A percentile compares a stretch with the other conserved stretches of the same genome.
Conservation (phyloP, 2,113 vertebrate genomes). For the Brevimyrus niger region DNA sequence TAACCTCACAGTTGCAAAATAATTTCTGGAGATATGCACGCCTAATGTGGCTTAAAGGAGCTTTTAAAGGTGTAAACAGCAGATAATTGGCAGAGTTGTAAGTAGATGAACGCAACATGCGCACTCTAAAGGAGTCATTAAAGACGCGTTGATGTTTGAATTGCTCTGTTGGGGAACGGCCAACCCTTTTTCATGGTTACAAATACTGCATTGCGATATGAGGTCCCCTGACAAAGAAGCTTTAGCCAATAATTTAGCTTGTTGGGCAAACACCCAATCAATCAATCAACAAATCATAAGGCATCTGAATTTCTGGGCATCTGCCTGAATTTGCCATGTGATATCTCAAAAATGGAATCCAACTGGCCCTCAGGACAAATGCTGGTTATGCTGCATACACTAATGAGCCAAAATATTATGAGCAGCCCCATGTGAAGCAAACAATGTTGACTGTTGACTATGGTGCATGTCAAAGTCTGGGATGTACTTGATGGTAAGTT, state of each 20-base stretch:
- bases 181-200: neutral
- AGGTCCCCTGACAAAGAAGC: neutral
- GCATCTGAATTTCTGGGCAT: neutral
- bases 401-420: neutral
- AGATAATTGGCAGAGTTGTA: conserved; percentile 50
- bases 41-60: conserved; percentile 69
- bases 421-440: neutral
- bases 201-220: neutral
- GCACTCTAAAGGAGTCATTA: conserved; percentile 47
- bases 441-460: neutral
- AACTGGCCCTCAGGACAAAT: neutral
- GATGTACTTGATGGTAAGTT: too few relatives aligned
- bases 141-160: conserved; percentile 39
- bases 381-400: neutral
- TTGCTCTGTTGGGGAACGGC: conserved; percentile 13
- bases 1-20: conserved; percentile 60
- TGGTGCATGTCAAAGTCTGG: neutral
- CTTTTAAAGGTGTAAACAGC: conserved; percentile 60
- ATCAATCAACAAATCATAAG: neutral
- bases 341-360: neutral
- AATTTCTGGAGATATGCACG: conserved; percentile 57
- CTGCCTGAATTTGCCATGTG: neutral
- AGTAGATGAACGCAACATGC: conserved; percentile 43
- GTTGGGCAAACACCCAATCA: neutral
- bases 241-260: neutral